Base-by-base conservation (phyloP, 2,113 vertebrate genomes). In the Pachypanchax playfairii region DNA sequence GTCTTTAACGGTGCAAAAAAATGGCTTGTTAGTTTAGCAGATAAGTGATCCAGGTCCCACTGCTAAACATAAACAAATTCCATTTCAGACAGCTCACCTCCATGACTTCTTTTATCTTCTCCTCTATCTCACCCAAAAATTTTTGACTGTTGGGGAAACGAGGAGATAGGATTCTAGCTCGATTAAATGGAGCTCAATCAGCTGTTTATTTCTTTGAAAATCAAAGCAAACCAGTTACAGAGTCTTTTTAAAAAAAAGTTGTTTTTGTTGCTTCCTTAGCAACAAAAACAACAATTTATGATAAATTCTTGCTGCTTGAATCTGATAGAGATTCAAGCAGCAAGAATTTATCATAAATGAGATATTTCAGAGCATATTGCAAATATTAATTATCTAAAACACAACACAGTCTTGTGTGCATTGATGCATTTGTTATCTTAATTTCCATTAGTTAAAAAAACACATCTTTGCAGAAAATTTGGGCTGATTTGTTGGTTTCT, bases 41-140 rank as follows among this genome's bases (percentile, higher is more conserved):
- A 91, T 89, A 88, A 91, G 86, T 89, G 85, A 89, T 89, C 87
- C 67, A 26, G 72, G 85, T 87, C 79, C 65, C 22, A 22, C 79
- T 86, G 86, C 89, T 88, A 91, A 90, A 91, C 73, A 83, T 88
- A 90, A 91, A 92, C 88, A 89, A 91, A 92, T 90, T 92, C 91
- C 90, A 87, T 87, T 77, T 90, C 80, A 80, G 84, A 87, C 83
- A 87, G 82, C 83, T 89, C 86, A 87, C 86, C 85, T 90, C 76
- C 70, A 55, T 59, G 69, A 64, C 79, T 82, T 43, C 48, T 78
- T 66, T 69, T 88, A 89, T 91, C 90, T 86, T 59, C 57, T 81
- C 70, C 72, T 86, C 76, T 84, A 89, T 90, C 89, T 88, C 61
- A 17, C 71, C 82, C 74, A 29, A 79, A 70, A 78, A 71, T 63